These are phyloP conservation scores for Ondatra zibethicus DNA, from an alignment of 2,113 vertebrate species.

Conservation along the genomic window DNA sequence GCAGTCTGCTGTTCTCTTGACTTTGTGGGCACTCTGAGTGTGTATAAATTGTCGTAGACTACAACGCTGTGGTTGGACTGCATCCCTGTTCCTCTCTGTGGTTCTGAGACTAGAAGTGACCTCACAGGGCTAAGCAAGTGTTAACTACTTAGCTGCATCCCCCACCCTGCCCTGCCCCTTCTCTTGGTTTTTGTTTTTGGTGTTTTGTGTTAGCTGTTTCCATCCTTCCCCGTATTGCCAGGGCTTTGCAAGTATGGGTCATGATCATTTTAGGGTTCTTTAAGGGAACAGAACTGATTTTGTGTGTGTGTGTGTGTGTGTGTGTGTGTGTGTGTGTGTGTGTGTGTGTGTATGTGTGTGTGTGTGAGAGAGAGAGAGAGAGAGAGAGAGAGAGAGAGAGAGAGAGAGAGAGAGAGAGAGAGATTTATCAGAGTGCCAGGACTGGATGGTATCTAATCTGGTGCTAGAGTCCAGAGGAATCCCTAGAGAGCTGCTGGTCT, in stretches of 20 bases:
- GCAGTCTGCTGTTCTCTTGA: background rate
- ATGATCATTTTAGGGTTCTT: background rate
- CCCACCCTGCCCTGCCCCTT: too few species aligned
- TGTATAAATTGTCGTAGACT: constrained; percentile 1
- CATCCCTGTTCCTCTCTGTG: background rate
- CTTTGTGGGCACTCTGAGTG: background rate
- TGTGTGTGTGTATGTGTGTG: too few species aligned
- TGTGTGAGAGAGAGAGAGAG: too few species aligned
- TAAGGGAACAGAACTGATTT: background rate
- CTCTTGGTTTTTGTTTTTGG: background rate
- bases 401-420: too few species aligned
- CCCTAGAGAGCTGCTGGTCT: background rate
- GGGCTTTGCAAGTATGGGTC: background rate
- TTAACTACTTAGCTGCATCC: background rate
- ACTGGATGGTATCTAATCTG: background rate
- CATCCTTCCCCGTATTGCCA: background rate
- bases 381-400: too few species aligned
- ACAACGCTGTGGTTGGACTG: background rate
- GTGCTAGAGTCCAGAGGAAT: background rate
- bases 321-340: background rate
- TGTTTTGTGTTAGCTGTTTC: background rate
- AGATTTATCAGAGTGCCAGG: background rate
- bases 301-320: background rate
- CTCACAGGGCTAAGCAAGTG: too few species aligned
- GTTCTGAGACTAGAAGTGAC: background rate